Percentiles rank a stretch among this genome's conserved stretches.
These are phyloP conservation scores for Rhorus exstirpatorius DNA, from an alignment of 2,888 invertebrate species.

Conservation along the genomic window DNA sequence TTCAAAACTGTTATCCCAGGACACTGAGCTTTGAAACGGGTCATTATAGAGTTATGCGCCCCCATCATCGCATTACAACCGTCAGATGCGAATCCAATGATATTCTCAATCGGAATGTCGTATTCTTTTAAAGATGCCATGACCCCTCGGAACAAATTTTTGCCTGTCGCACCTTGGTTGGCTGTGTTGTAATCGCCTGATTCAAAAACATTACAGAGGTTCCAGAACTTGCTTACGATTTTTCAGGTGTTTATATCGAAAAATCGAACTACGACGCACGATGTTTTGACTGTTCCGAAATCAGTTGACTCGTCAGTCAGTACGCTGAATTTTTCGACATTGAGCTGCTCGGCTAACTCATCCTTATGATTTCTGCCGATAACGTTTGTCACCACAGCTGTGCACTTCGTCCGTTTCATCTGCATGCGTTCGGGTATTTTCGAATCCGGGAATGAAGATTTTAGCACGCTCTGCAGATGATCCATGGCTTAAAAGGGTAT, in stretches of 20 bases:
- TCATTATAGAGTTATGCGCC: conserved; percentile 74
- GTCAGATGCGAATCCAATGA: conserved; percentile 76
- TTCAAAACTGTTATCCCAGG: conserved; percentile 76
- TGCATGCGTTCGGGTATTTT: conserved; percentile 72
- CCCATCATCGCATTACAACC: conserved; percentile 75
- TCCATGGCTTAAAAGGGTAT: conserved; percentile 52
- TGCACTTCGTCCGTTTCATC: conserved; percentile 72
- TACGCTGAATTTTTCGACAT: conserved; percentile 68
- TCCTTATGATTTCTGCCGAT: conserved; percentile 73
- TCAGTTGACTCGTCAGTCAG: conserved; percentile 75
- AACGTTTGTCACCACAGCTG: conserved; percentile 74
- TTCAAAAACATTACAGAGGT: conserved; percentile 67
- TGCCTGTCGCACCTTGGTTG: conserved; percentile 58
- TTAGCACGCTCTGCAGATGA: conserved; percentile 66
- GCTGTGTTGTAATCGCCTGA: too few species aligned
- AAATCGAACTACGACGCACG: conserved; percentile 72
- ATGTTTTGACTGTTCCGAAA: conserved; percentile 63
- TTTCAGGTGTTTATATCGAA: conserved; percentile 47
- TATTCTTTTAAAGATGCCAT: conserved; percentile 61
- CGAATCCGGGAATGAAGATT: conserved; percentile 74
- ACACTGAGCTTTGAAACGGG: conserved; percentile 64
- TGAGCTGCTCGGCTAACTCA: too few species aligned
- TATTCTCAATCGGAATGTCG: conserved; percentile 67
- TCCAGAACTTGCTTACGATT: conserved; percentile 70
- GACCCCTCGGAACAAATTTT: conserved; percentile 49